Evolutionary conservation across 2,113 vertebrate species (phyloP), one percentile per base, ranked within the genome.

Genomic region (Cynopterus brachyotis): DNA sequence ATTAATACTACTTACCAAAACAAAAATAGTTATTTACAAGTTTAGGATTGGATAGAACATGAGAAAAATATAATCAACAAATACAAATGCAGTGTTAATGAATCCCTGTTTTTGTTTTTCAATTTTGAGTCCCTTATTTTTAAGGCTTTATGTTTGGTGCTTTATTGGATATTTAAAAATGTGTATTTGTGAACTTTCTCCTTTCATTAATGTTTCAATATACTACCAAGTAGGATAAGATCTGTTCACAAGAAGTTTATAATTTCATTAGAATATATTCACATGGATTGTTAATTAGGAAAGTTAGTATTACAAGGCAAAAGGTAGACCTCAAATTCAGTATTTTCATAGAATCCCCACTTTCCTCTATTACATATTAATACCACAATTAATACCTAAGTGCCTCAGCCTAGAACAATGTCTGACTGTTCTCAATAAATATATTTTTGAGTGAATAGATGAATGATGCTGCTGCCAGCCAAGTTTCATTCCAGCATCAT

Each of bases 1-100:
- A 93, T 82, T 70, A 87, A 66, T 50, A 90, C 70, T 80, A 35
- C 78, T 64, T 83, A 79, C n/a, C 69, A 73, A 84, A 92, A 19
- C 26, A 84, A 85, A 89, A 91, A 19, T 22, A 59, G 15, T 47
- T 12, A 79, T 40, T 95, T 26, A 17, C 50, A 75, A 89, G 37
- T 64, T 22, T 6, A 86, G 5, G 28, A 70, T 15, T n/a, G 17
- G 19, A 53, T n/a, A 79, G 47, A 84, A 60, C 22, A 79, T 30
- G 12, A 40, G 28, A 11, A 84, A 89, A 72, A 24, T 30, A 75
- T 24, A 55, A 32, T 11, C 57, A 55, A 55, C 42, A 80, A 83
- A 67, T 45, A 32, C 19, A 78, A 86, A 73, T 50, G 40, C 32
- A 53, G 2, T 19, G 24, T 73, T 59, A 50, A 32, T 30, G 76